phyloP scores from a whole-genome alignment of 2,888 invertebrate species.

The Leuctra nigra region DNA sequence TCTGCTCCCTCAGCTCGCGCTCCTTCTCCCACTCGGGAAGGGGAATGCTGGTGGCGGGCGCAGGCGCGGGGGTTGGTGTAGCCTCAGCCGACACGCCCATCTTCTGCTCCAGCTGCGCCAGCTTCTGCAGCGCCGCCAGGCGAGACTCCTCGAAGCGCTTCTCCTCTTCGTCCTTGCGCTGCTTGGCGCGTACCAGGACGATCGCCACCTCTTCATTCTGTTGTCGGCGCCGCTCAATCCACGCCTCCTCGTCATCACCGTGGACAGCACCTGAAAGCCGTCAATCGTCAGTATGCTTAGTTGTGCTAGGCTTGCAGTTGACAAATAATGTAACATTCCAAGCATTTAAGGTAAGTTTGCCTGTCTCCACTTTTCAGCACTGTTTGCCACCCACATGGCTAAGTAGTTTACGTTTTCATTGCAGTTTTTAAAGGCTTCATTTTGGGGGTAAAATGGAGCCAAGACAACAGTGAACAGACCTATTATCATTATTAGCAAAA shows the following conservation, averaged over 20 bases:
- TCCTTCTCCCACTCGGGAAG: conserved; percentile 48
- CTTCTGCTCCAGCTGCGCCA: conserved; percentile 62
- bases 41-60: conserved; percentile 36
- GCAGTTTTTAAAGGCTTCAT: too few relatives aligned
- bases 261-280: conserved; percentile 27
- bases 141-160: conserved; percentile 44
- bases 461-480: too few relatives aligned
- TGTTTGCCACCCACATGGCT: too few relatives aligned
- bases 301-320: too few relatives aligned
- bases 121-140: conserved; percentile 55
- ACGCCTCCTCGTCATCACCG: conserved; percentile 56
- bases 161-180: conserved; percentile 84
- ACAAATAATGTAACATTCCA: too few relatives aligned
- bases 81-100: conserved; percentile 49
- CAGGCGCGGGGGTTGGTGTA: conserved; percentile 15
- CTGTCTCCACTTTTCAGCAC: too few relatives aligned
- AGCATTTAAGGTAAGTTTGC: too few relatives aligned
- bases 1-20: conserved; percentile 36
- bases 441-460: too few relatives aligned
- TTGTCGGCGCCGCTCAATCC: conserved; percentile 63
- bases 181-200: conserved; percentile 75
- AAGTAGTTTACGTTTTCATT: too few relatives aligned
- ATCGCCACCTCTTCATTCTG: conserved; percentile 66
- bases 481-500: too few relatives aligned
- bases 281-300: too few relatives aligned